Conservation (phyloP, 2,888 invertebrate genomes). For the Agonopterix alstromeriana region DNA sequence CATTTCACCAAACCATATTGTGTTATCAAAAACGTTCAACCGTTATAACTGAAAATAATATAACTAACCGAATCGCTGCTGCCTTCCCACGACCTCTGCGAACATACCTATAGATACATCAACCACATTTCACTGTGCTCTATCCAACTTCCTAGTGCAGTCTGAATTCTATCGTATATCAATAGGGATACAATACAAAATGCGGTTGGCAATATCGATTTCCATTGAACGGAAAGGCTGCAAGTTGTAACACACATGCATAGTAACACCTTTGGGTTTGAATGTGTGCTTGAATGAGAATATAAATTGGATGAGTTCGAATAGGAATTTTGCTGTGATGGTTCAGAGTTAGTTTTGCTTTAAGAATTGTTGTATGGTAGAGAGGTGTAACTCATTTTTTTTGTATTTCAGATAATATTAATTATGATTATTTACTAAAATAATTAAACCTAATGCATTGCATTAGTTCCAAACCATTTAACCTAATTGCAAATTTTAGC, state of each 20-base stretch:
- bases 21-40: conserved; percentile 61
- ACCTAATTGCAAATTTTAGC: no score
- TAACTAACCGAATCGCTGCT: conserved; percentile 60
- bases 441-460: no score
- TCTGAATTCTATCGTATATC: conserved; percentile 30
- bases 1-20: conserved; percentile 18
- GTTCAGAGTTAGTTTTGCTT: no score
- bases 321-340: conserved; percentile 2
- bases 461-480: no score
- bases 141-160: conserved; percentile 64
- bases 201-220: conserved; percentile 25
- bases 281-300: conserved; percentile 19
- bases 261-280: conserved; percentile 47
- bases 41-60: conserved; percentile 45
- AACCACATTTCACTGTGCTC: conserved; percentile 37
- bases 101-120: not conserved
- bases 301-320: conserved; percentile 24
- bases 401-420: no score
- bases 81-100: conserved; percentile 66
- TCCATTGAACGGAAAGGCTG: conserved; percentile 50
- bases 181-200: conserved; percentile 26
- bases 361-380: no score
- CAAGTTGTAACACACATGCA: conserved; percentile 40
- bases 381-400: no score
- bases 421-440: no score